Conservation (phyloP, 1,140 invertebrate species). For the Brachionus paranguensis region DNA sequence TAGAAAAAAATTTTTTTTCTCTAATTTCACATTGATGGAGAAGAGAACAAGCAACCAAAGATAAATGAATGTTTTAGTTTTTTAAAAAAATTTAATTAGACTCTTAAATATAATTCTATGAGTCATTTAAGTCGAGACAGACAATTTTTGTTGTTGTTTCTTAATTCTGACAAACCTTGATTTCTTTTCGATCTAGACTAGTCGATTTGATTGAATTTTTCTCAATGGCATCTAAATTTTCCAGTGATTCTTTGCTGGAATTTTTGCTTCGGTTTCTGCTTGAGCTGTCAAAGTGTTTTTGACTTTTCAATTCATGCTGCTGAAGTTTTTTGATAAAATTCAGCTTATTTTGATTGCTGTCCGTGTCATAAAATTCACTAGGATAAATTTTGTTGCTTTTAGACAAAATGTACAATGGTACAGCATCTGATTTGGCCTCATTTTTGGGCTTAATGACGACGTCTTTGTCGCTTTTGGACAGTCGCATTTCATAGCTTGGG, state of each 20-base stretch:
- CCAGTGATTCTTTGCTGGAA: slow-evolving; percentile 6
- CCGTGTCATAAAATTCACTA: not conserved
- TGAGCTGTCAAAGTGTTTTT: not conserved
- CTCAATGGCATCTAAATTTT: slow-evolving; percentile 1
- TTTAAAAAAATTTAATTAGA: not conserved
- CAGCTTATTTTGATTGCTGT: not conserved
- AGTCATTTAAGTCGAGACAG: not conserved
- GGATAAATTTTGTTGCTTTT: slow-evolving; percentile 8
- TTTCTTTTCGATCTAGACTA: not conserved
- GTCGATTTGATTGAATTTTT: not conserved
- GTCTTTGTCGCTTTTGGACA: slow-evolving; percentile 4
- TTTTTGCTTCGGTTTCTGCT: not conserved
- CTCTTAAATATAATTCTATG: not conserved
- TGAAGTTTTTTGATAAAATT: slow-evolving; percentile 5
- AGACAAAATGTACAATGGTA: slow-evolving; percentile 2
- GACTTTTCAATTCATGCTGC: not conserved
- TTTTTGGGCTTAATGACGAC: not conserved
- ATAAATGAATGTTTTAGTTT: not conserved
- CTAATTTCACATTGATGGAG: not conserved
- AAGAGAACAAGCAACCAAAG: not conserved
- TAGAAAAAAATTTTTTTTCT: not conserved
- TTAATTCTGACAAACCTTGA: slow-evolving; percentile 12
- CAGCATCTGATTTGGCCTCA: not conserved
- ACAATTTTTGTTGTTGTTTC: not conserved
- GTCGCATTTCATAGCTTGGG: not conserved